Evolutionary conservation across 2,888 invertebrate species (phyloP).

Genomic region (Eristalinus aeneus): DNA sequence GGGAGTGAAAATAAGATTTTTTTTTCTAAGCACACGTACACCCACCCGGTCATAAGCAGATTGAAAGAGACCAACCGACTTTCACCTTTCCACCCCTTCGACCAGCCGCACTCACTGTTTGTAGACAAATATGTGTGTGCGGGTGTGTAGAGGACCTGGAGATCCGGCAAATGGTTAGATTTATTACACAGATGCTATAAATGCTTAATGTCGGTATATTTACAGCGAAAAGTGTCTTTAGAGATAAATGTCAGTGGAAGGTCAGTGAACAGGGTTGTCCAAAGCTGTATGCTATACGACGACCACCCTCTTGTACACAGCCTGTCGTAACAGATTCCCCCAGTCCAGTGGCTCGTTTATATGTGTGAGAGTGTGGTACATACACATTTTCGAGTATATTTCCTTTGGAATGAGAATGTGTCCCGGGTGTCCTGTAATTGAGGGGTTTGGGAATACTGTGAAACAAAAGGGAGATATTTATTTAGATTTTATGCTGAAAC

Average conservation of each 20-base stretch:
- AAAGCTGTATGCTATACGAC: neutral
- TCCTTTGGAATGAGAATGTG: conserved; percentile 8
- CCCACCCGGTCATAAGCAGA: neutral
- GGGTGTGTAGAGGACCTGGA: neutral
- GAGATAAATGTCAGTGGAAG: conserved; percentile 65
- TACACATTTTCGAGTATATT: conserved; percentile 14
- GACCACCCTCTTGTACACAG: neutral
- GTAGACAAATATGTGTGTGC: conserved; percentile 6
- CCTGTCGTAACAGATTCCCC: neutral
- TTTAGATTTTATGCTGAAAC: conserved; percentile 63
- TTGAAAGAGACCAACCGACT: neutral
- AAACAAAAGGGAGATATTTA: conserved; percentile 62
- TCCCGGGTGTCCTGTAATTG: conserved; percentile 15
- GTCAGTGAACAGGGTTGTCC: conserved; percentile 48
- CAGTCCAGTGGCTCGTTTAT: neutral
- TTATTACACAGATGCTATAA: conserved; percentile 64
- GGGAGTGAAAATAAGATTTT: conserved; percentile 5
- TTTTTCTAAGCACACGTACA: neutral
- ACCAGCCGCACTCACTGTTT: neutral
- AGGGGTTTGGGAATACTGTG: conserved; percentile 21
- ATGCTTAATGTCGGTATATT: conserved; percentile 65
- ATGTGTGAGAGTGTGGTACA: neutral
- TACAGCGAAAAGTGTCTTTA: conserved; percentile 51
- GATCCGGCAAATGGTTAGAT: conserved; percentile 43
- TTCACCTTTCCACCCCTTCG: neutral